phyloP scores from a whole-genome alignment of 2,888 invertebrate species.

The Chalcosyrphus nemorum region DNA sequence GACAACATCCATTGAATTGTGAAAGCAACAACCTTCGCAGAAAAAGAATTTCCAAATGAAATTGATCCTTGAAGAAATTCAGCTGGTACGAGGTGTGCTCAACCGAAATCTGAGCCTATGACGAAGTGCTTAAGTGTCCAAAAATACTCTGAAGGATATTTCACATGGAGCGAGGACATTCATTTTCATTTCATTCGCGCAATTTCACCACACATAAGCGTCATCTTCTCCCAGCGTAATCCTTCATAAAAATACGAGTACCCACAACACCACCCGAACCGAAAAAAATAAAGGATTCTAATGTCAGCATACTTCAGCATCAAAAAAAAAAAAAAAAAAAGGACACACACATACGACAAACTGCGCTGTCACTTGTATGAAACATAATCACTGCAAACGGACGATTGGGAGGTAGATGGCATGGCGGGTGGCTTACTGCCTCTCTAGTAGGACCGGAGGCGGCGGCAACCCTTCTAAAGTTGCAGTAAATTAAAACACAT shows the following conservation, averaged over 20 bases:
- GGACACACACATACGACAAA: slow-evolving; percentile 9
- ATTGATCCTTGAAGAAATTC: slow-evolving; percentile 48
- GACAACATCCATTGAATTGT: slow-evolving; percentile 39
- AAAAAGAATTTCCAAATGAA: slow-evolving; percentile 8
- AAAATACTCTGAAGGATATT: background rate
- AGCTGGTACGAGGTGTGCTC: background rate
- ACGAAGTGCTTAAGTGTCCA: slow-evolving; percentile 54
- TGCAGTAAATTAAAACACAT: slow-evolving; percentile 73
- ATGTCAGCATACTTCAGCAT: slow-evolving; percentile 51
- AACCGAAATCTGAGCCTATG: slow-evolving; percentile 40
- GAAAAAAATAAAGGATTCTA: slow-evolving; percentile 36
- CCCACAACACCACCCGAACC: background rate
- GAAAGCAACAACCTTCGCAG: slow-evolving; percentile 33
- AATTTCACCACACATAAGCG: slow-evolving; percentile 55
- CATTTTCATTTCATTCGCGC: slow-evolving; percentile 69
- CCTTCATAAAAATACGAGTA: slow-evolving; percentile 61
- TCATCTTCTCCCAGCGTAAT: slow-evolving; percentile 38
- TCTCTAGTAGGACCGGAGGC: slow-evolving; percentile 8
- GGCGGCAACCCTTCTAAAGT: slow-evolving; percentile 61
- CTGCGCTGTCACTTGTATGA: slow-evolving; percentile 67
- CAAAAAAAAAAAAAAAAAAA: slow-evolving; percentile 20
- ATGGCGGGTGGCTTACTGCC: slow-evolving; percentile 7
- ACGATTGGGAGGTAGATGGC: background rate
- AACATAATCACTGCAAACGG: slow-evolving; percentile 65
- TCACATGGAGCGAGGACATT: slow-evolving; percentile 25